These are phyloP conservation scores for Poeciliopsis retropinna DNA, from an alignment of 2,113 vertebrate genomes.

Conservation along the genomic window DNA sequence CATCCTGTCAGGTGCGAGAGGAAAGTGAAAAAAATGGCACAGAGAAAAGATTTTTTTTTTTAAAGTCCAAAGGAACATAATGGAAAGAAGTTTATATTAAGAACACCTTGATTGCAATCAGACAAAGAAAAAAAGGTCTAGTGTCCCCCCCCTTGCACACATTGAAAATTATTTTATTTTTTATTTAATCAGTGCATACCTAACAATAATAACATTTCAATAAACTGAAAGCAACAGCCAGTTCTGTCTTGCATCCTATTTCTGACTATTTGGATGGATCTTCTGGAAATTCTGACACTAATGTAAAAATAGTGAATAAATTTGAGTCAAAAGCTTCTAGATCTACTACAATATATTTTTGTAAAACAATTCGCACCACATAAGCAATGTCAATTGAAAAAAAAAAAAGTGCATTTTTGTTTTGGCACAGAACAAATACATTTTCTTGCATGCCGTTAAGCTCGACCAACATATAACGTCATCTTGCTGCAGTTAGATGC, in stretches of 20 bases:
- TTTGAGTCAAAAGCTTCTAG: no score
- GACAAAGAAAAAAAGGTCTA: not conserved
- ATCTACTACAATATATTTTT: no score
- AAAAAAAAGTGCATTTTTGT: no score
- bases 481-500: not conserved
- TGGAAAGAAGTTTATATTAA: not conserved
- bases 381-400: no score
- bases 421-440: no score
- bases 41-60: slow-evolving; percentile 8
- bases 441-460: not conserved
- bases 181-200: not conserved
- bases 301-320: no score
- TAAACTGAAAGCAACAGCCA: not conserved
- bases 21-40: not conserved
- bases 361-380: no score
- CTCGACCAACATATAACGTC: not conserved
- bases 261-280: no score
- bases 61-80: not conserved
- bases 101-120: not conserved
- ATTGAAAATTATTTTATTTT: not conserved
- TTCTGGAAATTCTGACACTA: no score
- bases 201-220: not conserved
- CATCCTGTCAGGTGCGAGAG: slow-evolving; percentile 7
- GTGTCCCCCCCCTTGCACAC: not conserved
- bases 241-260: no score